These are phyloP conservation scores for Orchesella cincta DNA, from an alignment of 1,140 invertebrate species.

Conservation along the genomic window DNA sequence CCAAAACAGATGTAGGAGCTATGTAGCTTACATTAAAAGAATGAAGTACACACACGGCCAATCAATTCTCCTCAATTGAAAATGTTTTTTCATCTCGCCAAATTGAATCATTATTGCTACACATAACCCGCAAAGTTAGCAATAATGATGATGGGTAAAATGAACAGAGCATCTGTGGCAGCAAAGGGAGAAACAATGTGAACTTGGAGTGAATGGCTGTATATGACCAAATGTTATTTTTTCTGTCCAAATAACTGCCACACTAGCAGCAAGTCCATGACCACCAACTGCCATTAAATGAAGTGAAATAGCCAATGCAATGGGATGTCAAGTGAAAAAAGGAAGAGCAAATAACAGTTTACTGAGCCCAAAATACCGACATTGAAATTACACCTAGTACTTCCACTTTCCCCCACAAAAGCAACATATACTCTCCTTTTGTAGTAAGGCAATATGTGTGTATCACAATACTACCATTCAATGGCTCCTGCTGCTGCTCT, in stretches of 20 bases:
- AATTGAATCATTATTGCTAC: conserved; percentile 21
- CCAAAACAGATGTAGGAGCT: too few species aligned
- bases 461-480: background rate
- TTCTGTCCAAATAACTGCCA: too few species aligned
- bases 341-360: background rate
- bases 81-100: background rate
- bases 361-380: background rate
- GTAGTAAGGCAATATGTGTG: too few species aligned
- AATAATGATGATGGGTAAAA: background rate
- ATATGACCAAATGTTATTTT: too few species aligned
- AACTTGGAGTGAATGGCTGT: background rate
- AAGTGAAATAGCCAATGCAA: conserved; percentile 9
- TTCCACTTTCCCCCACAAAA: too few species aligned
- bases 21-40: too few species aligned
- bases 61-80: background rate
- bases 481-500: background rate
- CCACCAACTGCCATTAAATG: conserved; percentile 14
- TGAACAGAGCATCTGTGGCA: too few species aligned
- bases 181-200: too few species aligned
- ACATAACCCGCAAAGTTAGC: background rate
- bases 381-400: background rate
- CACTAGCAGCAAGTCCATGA: too few species aligned
- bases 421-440: background rate
- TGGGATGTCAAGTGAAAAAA: conserved; percentile 20
- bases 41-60: too few species aligned